Evolutionary conservation across 2,888 invertebrate species (phyloP), one percentile per base, ranked within the genome.

Genomic region (Ashinkailepas kermadecensis): DNA sequence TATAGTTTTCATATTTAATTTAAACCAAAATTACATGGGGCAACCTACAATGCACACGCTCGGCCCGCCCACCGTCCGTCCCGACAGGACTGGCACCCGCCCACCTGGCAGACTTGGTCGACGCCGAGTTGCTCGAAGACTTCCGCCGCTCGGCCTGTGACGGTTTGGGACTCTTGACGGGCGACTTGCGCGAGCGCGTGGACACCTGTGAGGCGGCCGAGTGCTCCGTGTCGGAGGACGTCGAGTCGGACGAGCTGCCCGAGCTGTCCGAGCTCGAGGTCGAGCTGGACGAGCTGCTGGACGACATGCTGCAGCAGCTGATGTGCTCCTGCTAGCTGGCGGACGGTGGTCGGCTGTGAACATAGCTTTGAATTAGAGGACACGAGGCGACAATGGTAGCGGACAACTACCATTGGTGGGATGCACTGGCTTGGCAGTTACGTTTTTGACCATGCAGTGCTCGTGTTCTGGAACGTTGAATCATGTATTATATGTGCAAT

Each of bases 221-320:
- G 23, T 74, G 74, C 56, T 58, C 79, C 23, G 79, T 58, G 25
- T 79, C 79, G 21, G 79, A 79, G 0, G 79, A 79, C 2, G 79
- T 58, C 10, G 79, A 79, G 15, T 79, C 79, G 11, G 79, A 79
- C 12, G 79, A 79, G 58, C 58, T 58, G 4, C 79, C 79, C 10
- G 79, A 79, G 23, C 23, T 58, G 58, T 79, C 59, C 13, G 79
- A 79, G 79, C 58, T 58, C n/a, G 79, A 79, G 79, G 18, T 58
- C 13, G 79, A 79, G 79, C 79, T 79, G 15, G 59, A 57, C n/a
- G 79, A 79, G 23, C 79, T 79, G 58, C 58, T 58, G 12, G 79
- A 79, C 21, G 79, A 79, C 79, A 74, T 74, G 39, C 39, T 39
- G 39, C 39, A 39, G 39, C 39, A 39, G 39, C 39, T 39, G 39